Evolutionary conservation across 1,140 invertebrate genomes (phyloP), one percentile per base, ranked within the genome.

Genomic region (Drosophila malerkotliana): DNA sequence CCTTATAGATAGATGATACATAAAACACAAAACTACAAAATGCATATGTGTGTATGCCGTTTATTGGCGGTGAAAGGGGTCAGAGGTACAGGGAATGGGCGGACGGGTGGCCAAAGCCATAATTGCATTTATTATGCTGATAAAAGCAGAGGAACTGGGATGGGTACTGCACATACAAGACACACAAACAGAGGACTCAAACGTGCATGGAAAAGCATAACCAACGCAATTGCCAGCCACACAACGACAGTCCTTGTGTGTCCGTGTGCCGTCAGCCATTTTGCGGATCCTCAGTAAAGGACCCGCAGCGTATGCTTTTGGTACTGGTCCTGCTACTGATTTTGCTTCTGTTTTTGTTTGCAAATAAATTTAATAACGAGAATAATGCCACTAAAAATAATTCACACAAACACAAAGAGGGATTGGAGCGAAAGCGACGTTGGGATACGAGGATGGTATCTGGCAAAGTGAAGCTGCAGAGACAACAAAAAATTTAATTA

Each of bases 121-220:
- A 90, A 90, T 90, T 90, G 88, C 88, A 90, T 90, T 90, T 90
- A 90, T 90, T 90, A 90, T 90, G 69, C 79, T 84, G 82, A 90
- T 90, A 90, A 90, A 90, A 90, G 68, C 83, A 83, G 66, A 52
- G 68, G 79, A 72, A 77, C 72, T 54, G 49, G 55, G 21, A 45
- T 66, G 53, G 48, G 21, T 58, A 37, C 34, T 37, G 73, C n/a
- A 44, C 41, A 44, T 37, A 37, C 30, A 37, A 41, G 58, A 47
- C 44, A 47, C 44, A 47, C 18, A 47, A 15, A 45, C 51, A 57
- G 59, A 57, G n/a, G 53, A 39, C 55, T 56, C 41, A 15, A 39
- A 52, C 51, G 54, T 41, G 51, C 24, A 15, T 37, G 49, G 21
- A 18, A 48, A 58, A 59, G 62, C 61, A 77, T 63, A 79, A 54